Base-by-base conservation (phyloP, 2,797 vertebrate genomes). In the Anas acuta region DNA sequence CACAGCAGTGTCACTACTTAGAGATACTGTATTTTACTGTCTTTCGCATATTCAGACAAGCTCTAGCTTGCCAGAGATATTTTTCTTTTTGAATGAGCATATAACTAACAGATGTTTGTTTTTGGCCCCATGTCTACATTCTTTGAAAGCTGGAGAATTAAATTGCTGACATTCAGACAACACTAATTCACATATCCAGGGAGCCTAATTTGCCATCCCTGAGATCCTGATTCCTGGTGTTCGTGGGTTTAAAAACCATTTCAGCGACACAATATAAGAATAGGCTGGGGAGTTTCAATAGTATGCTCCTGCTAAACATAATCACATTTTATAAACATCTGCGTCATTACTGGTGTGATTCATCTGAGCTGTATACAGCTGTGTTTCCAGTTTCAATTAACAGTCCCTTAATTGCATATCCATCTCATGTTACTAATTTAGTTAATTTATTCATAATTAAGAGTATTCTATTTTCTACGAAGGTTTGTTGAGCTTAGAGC, bases 371-470 rank as follows among this genome's bases (percentile, higher is more conserved):
- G 93, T 96, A 97, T 98, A 98, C 98, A 98, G 98, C 98, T 98
- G 98, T 98, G 97, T 98, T 98, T 98, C 97, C 97, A 97, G 96
- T 98, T 98, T 98, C 97, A 98, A 98, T 98, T 98, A 98, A 98
- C 97, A 97, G 93, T 97, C 96, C 96, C 96, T 96, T 98, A 98
- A 98, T 98, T 98, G 97, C 97, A 98, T 97, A 98, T 97, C 97
- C 97, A 98, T 97, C 97, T 98, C 97, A 96, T 97, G 97, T 97
- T 97, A 97, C 97, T 98, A 98, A 98, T 98, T 98, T 97, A 98
- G 97, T 97, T 98, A 98, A 98, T 98, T 97, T 98, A 98, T 98
- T 98, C 98, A 98, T 98, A 98, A 98, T 98, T 98, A 98, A 97
- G 98, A 97, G 97, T 97, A 98, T 98, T 98, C 97, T 98, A 96